Evolutionary conservation across 2,113 vertebrate genomes (phyloP).

Genomic region (Phasianus colchicus): DNA sequence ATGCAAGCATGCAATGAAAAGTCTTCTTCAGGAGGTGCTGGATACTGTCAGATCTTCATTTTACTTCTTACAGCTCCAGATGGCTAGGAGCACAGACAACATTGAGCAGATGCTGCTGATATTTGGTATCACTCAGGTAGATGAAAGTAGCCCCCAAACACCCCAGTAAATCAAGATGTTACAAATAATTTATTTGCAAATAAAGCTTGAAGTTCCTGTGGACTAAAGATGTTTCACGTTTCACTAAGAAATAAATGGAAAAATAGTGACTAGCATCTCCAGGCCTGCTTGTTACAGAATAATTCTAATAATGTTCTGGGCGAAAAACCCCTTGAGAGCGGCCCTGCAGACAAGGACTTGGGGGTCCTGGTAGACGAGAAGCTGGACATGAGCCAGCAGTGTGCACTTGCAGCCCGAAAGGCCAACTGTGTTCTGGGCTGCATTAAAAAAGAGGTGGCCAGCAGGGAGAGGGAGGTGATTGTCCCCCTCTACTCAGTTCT

Average conservation of each 20-base stretch:
- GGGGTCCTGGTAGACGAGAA: no score
- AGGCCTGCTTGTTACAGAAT: neutral
- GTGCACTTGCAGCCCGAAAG: no score
- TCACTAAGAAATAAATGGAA: neutral
- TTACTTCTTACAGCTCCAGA: neutral
- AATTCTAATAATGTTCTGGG: neutral
- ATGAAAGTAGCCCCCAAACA: neutral
- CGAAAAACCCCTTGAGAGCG: no score
- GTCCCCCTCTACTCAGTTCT: no score
- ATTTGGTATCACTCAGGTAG: neutral
- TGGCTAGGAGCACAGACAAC: neutral
- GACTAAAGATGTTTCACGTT: neutral
- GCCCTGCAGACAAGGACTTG: no score
- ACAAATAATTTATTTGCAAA: slow-evolving; percentile 6
- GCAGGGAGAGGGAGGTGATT: no score
- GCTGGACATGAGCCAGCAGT: no score
- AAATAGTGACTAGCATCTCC: neutral
- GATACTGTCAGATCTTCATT: neutral
- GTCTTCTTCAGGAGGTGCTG: neutral
- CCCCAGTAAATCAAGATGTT: slow-evolving; percentile 1
- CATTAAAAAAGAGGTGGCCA: no score
- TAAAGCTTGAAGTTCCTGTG: neutral
- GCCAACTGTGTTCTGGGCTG: no score
- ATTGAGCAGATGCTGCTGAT: neutral
- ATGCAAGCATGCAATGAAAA: neutral